Conservation (phyloP, 2,113 vertebrate species). For the Nothoprocta pentlandii region DNA sequence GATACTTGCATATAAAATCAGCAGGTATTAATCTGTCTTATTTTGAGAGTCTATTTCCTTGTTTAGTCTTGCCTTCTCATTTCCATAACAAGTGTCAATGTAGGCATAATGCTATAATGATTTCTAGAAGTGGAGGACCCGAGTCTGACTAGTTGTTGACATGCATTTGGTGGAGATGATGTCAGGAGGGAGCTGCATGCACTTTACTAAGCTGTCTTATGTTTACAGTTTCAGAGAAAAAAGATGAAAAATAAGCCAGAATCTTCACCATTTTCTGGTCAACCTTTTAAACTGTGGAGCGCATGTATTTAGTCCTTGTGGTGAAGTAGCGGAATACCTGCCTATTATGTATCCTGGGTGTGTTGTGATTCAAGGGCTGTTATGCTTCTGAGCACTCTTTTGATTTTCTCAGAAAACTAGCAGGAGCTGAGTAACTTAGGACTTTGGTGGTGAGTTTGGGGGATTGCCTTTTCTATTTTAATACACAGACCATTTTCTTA, state of each 20-base stretch:
- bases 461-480: background rate
- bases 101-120: accelerated
- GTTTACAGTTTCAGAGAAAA: background rate
- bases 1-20: background rate
- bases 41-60: background rate
- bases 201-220: background rate
- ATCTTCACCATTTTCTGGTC: background rate
- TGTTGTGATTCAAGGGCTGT: background rate
- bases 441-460: constrained; percentile 52
- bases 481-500: constrained; percentile 59
- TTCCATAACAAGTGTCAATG: no score
- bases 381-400: constrained; percentile 39
- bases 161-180: background rate
- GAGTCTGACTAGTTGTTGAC: background rate
- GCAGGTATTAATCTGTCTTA: background rate
- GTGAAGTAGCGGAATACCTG: constrained; percentile 45
- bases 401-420: constrained; percentile 45
- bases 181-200: background rate
- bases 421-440: constrained; percentile 64
- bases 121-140: background rate
- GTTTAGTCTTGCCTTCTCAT: background rate
- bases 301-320: background rate
- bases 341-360: background rate
- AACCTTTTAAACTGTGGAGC: background rate
- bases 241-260: background rate